Evolutionary conservation across 2,888 invertebrate species (phyloP).

Genomic region (Scrobipalpa costella): DNA sequence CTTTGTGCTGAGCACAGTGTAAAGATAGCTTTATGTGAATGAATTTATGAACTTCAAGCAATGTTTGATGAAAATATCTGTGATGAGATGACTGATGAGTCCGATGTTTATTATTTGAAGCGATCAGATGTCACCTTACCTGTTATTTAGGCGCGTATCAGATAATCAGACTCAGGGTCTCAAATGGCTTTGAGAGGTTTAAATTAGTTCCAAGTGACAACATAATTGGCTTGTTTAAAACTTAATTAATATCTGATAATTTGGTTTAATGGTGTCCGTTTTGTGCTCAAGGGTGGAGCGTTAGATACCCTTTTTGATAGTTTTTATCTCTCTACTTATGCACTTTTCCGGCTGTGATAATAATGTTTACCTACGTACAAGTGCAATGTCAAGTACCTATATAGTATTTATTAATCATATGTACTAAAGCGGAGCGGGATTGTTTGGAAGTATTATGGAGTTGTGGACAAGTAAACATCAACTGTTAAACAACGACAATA

Average conservation of each 20-base stretch:
- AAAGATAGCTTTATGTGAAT: background rate
- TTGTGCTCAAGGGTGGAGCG: background rate
- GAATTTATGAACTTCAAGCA: slow-evolving; percentile 6
- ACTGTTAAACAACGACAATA: slow-evolving; percentile 9
- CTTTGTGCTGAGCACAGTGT: slow-evolving; percentile 17
- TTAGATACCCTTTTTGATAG: background rate
- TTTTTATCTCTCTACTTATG: background rate
- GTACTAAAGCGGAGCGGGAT: background rate
- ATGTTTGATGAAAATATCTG: background rate
- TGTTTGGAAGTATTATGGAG: background rate
- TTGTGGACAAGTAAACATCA: background rate
- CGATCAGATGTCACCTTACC: background rate
- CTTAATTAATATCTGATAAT: background rate
- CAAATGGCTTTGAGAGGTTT: background rate
- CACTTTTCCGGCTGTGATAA: slow-evolving; percentile 11
- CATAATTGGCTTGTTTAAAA: background rate
- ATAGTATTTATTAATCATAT: background rate
- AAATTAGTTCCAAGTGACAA: background rate
- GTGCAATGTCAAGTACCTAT: background rate
- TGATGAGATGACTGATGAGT: slow-evolving; percentile 9
- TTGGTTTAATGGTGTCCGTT: background rate
- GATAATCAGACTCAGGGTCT: background rate
- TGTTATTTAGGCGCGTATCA: background rate
- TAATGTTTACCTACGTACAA: background rate
- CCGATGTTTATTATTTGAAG: background rate